Conservation (phyloP, 2,888 invertebrate species). For the Acronicta alni region DNA sequence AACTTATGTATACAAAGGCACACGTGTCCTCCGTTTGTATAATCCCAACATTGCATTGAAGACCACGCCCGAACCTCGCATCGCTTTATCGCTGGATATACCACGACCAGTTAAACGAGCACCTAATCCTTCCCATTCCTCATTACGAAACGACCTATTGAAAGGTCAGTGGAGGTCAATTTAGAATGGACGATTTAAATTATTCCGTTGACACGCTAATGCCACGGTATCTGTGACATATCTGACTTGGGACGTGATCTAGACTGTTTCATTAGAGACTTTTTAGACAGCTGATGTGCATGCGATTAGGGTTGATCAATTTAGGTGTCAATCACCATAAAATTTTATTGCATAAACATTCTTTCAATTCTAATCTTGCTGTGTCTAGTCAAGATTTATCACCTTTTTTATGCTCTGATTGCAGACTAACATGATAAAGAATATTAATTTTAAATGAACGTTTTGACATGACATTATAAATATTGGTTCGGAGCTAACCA, state of each 20-base stretch:
- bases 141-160: slow-evolving; percentile 38
- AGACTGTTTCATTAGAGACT: slow-evolving; percentile 20
- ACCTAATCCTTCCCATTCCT: slow-evolving; percentile 41
- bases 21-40: slow-evolving; percentile 68
- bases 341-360: slow-evolving; percentile 40
- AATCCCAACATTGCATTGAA: slow-evolving; percentile 72
- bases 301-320: slow-evolving; percentile 35
- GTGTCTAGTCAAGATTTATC: slow-evolving; percentile 38
- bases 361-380: slow-evolving; percentile 38
- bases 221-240: slow-evolving; percentile 28
- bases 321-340: slow-evolving; percentile 42
- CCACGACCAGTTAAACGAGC: slow-evolving; percentile 51
- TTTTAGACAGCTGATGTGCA: slow-evolving; percentile 26
- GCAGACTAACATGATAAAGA: slow-evolving; percentile 12
- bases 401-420: slow-evolving; percentile 18
- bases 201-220: slow-evolving; percentile 48
- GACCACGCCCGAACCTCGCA: slow-evolving; percentile 68
- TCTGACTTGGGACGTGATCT: slow-evolving; percentile 24
- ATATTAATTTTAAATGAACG: slow-evolving; percentile 21
- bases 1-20: slow-evolving; percentile 51
- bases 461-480: slow-evolving; percentile 12
- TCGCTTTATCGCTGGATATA: slow-evolving; percentile 59
- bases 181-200: slow-evolving; percentile 44
- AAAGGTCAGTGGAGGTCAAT: slow-evolving; percentile 48
- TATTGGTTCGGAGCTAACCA: background rate